Base-by-base conservation (phyloP, 2,797 vertebrate genomes). In the Tragelaphus oryx region DNA sequence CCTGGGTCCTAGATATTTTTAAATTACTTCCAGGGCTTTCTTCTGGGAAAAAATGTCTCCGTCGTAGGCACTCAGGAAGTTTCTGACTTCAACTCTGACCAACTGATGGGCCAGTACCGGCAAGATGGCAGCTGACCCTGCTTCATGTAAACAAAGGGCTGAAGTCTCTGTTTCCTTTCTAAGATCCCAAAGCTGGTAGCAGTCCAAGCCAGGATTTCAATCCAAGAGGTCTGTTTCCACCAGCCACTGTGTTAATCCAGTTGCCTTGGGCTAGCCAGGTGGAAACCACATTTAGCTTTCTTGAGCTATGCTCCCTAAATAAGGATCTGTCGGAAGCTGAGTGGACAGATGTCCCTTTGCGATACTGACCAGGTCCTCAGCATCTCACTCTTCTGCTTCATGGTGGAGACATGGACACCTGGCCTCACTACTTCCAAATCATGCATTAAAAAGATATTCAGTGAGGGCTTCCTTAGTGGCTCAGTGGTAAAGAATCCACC, bases 351-450 rank as follows among this genome's bases (percentile, higher is more conserved):
- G 30, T 75, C 48, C 65, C 41, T 74, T 8, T 3, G 9, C 3
- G 37, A 80, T 22, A 20, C 37, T 12, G 37, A 46, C 17, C 52
- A 5, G 30, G 33, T 46, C 50, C 20, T 26, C 16, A 6, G n/a
- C 37, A 4, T 26, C 54, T 33, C 28, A 14, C 1, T 13, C 22
- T 55, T 57, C 26, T 30, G 60, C 48, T 60, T 28, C n/a, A 2
- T 0, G 10, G 20, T 5, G 14, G 13, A 41, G 17, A 17, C 13
- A 9, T 0, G 1, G 33, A 5, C 0, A 1, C 10, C 50, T 8
- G n/a, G 24, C 44, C 44, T 59, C 24, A 14, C 24, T 20, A 4
- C 57, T 26, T 79, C 37, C 8, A 37, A 81, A 37, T 24, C 8
- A 62, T 3, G 14, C 9, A 1, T 65, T 50, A 10, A 57, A 81